phyloP scores from a whole-genome alignment of 64 coral and sea anemone species.

The Montipora capricornis region DNA sequence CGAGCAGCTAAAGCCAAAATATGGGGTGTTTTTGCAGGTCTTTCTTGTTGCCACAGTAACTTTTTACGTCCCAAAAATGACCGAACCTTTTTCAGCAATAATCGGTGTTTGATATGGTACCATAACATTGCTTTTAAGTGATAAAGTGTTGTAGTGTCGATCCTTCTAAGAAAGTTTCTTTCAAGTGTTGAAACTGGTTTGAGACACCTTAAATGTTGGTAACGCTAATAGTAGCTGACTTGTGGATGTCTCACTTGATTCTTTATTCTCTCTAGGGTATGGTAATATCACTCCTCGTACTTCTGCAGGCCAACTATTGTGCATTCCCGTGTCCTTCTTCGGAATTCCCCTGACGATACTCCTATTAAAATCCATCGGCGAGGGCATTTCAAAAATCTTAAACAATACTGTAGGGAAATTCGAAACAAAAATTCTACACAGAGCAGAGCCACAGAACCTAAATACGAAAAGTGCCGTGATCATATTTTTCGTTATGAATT shows the following conservation, averaged over 20 bases:
- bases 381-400: background rate
- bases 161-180: too few species aligned
- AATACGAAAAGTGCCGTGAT: conserved; percentile 61
- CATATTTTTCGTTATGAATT: conserved; percentile 18
- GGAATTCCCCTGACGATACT: conserved; percentile 40
- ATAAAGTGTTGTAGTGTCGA: too few species aligned
- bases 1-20: too few species aligned
- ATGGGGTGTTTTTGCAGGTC: too few species aligned
- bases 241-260: background rate
- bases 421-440: conserved; percentile 32
- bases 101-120: too few species aligned
- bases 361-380: conserved; percentile 1
- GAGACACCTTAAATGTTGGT: too few species aligned
- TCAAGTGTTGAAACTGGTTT: too few species aligned
- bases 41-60: too few species aligned
- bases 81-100: too few species aligned
- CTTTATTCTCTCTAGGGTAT: conserved; percentile 6
- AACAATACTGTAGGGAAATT: background rate
- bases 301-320: background rate
- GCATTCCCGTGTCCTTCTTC: background rate
- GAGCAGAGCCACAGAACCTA: conserved; percentile 4
- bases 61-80: too few species aligned
- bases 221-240: too few species aligned
- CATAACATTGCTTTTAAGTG: too few species aligned
- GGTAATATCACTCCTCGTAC: conserved; percentile 38